Conservation (phyloP, 2,797 vertebrate species). For the Linurgus olivaceus region DNA sequence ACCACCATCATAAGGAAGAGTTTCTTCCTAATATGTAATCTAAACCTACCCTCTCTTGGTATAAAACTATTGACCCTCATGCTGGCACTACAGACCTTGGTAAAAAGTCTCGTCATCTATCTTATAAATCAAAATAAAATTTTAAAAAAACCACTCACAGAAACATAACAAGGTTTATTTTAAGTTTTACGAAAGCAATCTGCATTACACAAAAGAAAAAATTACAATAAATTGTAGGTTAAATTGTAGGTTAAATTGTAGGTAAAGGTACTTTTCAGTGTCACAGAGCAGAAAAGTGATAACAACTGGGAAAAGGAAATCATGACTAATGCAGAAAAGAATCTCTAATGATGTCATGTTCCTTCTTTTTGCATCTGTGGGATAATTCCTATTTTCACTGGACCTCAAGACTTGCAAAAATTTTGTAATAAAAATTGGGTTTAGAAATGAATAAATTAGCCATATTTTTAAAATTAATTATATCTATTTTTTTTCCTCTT, state of each 20-base stretch:
- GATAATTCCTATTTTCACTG: not conserved
- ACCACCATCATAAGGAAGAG: not conserved
- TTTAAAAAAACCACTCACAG: not conserved
- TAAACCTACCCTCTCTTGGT: not conserved
- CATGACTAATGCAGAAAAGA: not conserved
- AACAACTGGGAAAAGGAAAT: not conserved
- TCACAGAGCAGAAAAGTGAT: not conserved
- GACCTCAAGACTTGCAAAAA: rapidly evolving
- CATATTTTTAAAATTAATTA: not conserved
- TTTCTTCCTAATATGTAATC: not conserved
- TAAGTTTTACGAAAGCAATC: not conserved
- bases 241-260: not conserved
- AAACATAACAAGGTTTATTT: not conserved
- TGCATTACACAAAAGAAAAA: not conserved
- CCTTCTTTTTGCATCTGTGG: not conserved
- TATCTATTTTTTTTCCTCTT: not conserved
- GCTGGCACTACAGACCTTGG: not conserved
- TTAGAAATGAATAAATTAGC: not conserved
- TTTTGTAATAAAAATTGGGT: not conserved
- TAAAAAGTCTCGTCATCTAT: not conserved
- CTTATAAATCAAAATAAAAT: not conserved
- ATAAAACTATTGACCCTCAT: not conserved
- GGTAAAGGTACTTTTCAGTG: not conserved
- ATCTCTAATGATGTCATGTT: not conserved
- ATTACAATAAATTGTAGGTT: not conserved